Conservation (phyloP, 2,113 vertebrate genomes). For the Amphilophus citrinellus region DNA sequence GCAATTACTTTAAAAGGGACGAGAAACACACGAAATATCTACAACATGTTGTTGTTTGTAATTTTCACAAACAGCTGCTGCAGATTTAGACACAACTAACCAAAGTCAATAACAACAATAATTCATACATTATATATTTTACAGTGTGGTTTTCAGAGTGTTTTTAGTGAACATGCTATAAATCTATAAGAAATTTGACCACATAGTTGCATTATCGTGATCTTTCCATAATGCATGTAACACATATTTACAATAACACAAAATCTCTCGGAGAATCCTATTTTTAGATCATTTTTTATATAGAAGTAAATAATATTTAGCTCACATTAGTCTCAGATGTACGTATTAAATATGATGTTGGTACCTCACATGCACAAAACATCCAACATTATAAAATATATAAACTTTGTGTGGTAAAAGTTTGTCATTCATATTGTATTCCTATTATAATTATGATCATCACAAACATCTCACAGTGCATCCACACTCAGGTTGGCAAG, state of each 20-base stretch:
- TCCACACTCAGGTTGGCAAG: not conserved
- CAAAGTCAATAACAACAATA: not conserved
- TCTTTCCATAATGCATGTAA: fast-evolving
- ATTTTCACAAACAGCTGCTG: not conserved
- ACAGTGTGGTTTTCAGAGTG: not conserved
- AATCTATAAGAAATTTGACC: not conserved
- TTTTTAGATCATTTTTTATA: not conserved
- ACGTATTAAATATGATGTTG: not conserved
- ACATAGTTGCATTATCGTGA: not conserved
- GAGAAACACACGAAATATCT: not conserved
- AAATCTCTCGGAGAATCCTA: not conserved
- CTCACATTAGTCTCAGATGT: not conserved
- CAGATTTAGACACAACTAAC: fast-evolving
- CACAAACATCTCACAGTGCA: not conserved
- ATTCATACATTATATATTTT: not conserved
- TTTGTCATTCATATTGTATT: not conserved
- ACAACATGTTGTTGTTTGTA: fast-evolving
- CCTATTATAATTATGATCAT: not conserved
- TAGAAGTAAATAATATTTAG: not conserved
- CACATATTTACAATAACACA: not conserved
- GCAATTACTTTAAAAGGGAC: not conserved
- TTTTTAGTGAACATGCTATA: not conserved
- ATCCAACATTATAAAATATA: not conserved
- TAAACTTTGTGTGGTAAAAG: not conserved
- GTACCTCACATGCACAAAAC: not conserved